Evolutionary conservation across 1,140 invertebrate genomes (phyloP).

Genomic region (Trachelipus rathkii): DNA sequence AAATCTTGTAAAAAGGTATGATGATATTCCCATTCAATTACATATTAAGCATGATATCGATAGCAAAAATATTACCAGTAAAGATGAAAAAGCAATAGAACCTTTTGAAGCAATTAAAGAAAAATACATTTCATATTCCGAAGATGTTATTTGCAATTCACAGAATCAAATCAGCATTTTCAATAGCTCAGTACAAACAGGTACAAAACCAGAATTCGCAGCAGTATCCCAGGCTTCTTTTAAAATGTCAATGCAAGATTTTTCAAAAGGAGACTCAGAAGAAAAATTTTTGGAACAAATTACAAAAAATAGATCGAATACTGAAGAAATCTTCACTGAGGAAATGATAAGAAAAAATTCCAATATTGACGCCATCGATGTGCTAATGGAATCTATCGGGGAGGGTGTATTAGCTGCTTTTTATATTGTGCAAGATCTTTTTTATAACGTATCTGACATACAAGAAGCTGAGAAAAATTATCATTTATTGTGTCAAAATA

Average conservation of each 20-base stretch:
- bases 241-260: background rate
- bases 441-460: conserved; percentile 14
- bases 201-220: background rate
- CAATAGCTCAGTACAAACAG: no score
- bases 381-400: no score
- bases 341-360: background rate
- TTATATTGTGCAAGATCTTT: background rate
- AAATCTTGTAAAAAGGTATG: no score
- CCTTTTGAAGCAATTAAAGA: no score
- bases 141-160: no score
- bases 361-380: background rate
- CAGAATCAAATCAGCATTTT: no score
- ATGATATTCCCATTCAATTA: no score
- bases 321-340: background rate
- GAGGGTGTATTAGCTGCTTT: background rate
- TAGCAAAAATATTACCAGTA: no score
- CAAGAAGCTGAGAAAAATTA: conserved; percentile 9
- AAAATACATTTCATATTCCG: no score
- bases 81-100: no score
- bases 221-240: background rate
- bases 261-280: background rate
- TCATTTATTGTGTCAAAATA: background rate
- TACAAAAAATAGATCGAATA: background rate
- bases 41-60: no score
- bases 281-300: background rate